Conservation (phyloP, 1,140 invertebrate genomes). For the Drosophila sproati region DNA sequence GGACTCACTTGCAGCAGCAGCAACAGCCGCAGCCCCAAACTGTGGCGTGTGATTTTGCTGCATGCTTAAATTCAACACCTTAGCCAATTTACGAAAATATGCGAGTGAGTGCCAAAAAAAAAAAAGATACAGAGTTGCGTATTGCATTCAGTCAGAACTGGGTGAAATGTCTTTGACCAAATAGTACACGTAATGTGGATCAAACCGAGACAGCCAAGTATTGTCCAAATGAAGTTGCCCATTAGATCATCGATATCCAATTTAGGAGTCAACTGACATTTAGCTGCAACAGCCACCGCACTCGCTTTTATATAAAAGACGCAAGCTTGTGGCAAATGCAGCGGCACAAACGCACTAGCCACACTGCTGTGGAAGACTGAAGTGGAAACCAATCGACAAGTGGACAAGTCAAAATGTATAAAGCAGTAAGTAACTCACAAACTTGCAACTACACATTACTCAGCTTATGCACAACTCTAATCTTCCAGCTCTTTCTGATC, state of each 20-base stretch:
- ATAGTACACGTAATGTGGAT: slow-evolving; percentile 47
- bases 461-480: neutral
- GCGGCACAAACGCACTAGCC: slow-evolving; percentile 39
- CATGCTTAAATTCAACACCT: slow-evolving; percentile 30
- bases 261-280: slow-evolving; percentile 15
- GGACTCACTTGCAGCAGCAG: slow-evolving; percentile 1
- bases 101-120: neutral
- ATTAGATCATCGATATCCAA: slow-evolving; percentile 66
- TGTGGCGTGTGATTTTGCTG: slow-evolving; percentile 23
- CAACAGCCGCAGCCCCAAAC: slow-evolving; percentile 2
- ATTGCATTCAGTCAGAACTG: slow-evolving; percentile 15
- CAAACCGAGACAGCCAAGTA: slow-evolving; percentile 33
- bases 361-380: slow-evolving; percentile 1
- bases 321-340: slow-evolving; percentile 10
- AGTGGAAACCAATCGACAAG: neutral
- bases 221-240: slow-evolving; percentile 17
- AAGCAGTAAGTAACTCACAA: slow-evolving; percentile 52
- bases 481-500: slow-evolving; percentile 47
- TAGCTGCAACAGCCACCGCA: slow-evolving; percentile 8
- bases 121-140: slow-evolving; percentile 20
- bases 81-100: slow-evolving; percentile 31
- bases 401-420: slow-evolving; percentile 45
- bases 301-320: slow-evolving; percentile 56
- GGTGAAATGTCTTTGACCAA: slow-evolving; percentile 49
- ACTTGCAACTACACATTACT: too few species aligned